phyloP scores from a whole-genome alignment of 2,113 vertebrate genomes.

The Nothoprocta pentlandii region DNA sequence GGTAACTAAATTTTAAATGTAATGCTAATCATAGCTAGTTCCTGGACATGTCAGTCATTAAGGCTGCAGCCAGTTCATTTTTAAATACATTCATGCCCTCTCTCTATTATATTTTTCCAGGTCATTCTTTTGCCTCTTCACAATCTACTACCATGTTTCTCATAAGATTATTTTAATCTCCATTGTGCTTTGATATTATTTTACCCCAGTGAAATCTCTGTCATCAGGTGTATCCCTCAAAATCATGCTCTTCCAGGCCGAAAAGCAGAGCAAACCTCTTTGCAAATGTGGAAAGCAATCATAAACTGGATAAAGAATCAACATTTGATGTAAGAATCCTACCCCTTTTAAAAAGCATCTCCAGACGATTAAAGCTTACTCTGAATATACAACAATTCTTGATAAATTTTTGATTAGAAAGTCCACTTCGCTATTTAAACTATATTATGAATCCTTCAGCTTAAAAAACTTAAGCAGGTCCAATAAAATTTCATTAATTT shows the following conservation, averaged over 20 bases:
- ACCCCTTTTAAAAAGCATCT: background rate
- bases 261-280: background rate
- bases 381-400: background rate
- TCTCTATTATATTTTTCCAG: background rate
- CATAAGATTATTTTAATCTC: background rate
- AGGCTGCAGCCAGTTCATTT: background rate
- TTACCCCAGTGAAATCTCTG: background rate
- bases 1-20: fast-evolving
- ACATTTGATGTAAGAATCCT: background rate
- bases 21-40: background rate
- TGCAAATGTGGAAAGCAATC: background rate
- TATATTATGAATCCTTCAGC: background rate
- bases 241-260: background rate
- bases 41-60: background rate
- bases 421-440: background rate
- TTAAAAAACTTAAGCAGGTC: background rate
- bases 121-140: background rate
- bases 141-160: background rate
- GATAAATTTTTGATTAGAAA: background rate
- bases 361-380: background rate
- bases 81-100: background rate
- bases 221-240: background rate
- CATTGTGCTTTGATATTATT: background rate
- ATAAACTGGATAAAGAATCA: background rate
- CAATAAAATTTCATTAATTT: background rate